Percentiles rank a stretch among this genome's conserved stretches.
Evolutionary conservation across 1,140 invertebrate species (phyloP).

Genomic region (Acromyrmex charruanus): DNA sequence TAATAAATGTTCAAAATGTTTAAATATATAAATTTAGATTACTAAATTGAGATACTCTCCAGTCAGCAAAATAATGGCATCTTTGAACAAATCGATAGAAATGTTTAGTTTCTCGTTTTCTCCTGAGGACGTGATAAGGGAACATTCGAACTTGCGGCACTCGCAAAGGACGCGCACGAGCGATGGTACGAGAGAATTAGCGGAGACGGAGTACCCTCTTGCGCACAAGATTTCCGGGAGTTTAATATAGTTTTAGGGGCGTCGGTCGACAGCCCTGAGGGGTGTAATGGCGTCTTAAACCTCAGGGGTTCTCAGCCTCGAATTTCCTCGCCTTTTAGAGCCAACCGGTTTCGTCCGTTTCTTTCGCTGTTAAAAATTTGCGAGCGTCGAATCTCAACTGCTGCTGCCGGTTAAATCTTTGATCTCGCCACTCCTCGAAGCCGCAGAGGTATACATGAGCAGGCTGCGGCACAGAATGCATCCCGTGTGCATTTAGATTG

Average conservation of each 20-base stretch:
- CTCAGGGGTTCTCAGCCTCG: conserved; percentile 82
- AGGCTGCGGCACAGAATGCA: conserved; percentile 36
- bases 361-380: conserved; percentile 62
- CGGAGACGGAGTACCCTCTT: conserved; percentile 77
- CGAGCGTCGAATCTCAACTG: conserved; percentile 70
- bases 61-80: neutral
- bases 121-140: conserved; percentile 66
- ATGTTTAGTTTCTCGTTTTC: conserved; percentile 78
- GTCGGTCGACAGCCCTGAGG: conserved; percentile 82
- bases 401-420: conserved; percentile 62
- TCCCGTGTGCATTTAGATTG: conserved; percentile 51
- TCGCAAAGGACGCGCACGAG: conserved; percentile 45
- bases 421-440: conserved; percentile 40
- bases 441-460: conserved; percentile 16
- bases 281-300: conserved; percentile 87
- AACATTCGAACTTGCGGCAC: conserved; percentile 57
- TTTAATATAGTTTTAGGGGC: conserved; percentile 87
- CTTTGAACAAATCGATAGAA: conserved; percentile 81
- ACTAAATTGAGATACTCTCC: neutral
- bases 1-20: neutral
- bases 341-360: neutral
- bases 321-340: conserved; percentile 3
- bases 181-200: conserved; percentile 78
- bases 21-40: conserved; percentile 17
- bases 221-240: conserved; percentile 84